Conservation (phyloP, 2,797 vertebrate genomes). For the Lophotriccus pileatus region DNA sequence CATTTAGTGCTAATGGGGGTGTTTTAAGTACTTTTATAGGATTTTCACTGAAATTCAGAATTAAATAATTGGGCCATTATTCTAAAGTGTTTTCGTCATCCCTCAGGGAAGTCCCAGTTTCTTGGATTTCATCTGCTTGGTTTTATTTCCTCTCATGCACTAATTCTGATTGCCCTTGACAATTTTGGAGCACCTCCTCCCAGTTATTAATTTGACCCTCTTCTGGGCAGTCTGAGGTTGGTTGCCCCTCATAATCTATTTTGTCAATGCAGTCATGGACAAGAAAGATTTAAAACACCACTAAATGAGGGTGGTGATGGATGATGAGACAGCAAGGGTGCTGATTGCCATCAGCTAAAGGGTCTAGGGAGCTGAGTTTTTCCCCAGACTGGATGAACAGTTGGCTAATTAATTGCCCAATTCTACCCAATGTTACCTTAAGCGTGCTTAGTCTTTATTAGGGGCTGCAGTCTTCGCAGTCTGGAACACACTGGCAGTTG, state of each 20-base stretch:
- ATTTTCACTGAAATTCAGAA: slow-evolving; percentile 69
- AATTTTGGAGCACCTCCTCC: background rate
- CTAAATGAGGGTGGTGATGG: background rate
- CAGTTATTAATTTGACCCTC: slow-evolving; percentile 44
- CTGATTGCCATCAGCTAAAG: background rate
- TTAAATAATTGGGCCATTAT: slow-evolving; percentile 68
- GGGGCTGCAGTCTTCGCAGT: background rate
- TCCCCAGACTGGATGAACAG: background rate
- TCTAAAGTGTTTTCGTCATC: slow-evolving; percentile 54
- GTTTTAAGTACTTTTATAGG: slow-evolving; percentile 66
- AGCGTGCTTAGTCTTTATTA: background rate
- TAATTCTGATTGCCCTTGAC: slow-evolving; percentile 30
- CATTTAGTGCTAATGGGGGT: slow-evolving; percentile 56
- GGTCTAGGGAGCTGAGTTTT: background rate
- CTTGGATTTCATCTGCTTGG: slow-evolving; percentile 20
- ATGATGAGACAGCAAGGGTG: background rate
- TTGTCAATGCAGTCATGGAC: background rate
- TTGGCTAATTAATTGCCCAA: background rate
- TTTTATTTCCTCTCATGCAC: slow-evolving; percentile 41
- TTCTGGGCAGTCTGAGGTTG: background rate
- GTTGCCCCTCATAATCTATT: slow-evolving; percentile 25
- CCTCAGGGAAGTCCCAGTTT: slow-evolving; percentile 51
- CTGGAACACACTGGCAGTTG: accelerated
- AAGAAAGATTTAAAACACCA: slow-evolving; percentile 27
- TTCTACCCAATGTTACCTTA: background rate